These are phyloP conservation scores for Thunnus thynnus DNA, from an alignment of 2,113 vertebrate genomes.

Conservation along the genomic window DNA sequence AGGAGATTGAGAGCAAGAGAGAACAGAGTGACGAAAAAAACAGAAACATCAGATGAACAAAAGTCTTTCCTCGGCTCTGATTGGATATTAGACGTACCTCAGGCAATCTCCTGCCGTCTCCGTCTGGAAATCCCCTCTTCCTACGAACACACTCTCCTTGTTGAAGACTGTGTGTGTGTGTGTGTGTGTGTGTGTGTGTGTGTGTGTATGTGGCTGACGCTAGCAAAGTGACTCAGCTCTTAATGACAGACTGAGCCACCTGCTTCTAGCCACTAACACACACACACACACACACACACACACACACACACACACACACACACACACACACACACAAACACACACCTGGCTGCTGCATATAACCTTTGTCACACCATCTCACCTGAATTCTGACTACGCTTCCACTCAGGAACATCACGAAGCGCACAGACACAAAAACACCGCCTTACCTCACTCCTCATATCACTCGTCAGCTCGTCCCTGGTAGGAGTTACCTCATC, in stretches of 20 bases:
- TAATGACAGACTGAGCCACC: constrained; percentile 79
- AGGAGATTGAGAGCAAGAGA: neutral
- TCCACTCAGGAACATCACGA: constrained; percentile 9
- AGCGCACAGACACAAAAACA: constrained; percentile 7
- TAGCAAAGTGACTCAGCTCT: constrained; percentile 68
- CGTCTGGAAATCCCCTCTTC: constrained; percentile 75
- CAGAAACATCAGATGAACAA: constrained; percentile 30
- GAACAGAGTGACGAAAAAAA: neutral
- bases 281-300: no score
- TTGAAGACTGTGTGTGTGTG: constrained; percentile 43
- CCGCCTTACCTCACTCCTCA: constrained; percentile 28
- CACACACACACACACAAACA: constrained; percentile 35
- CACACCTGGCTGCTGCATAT: constrained; percentile 54
- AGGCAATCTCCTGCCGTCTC: constrained; percentile 53
- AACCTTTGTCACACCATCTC: constrained; percentile 41
- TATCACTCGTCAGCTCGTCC: constrained; percentile 53
- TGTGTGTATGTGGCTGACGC: constrained; percentile 24
- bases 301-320: constrained; percentile 38
- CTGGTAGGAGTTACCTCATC: constrained; percentile 54
- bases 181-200: constrained; percentile 44
- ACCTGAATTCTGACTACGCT: constrained; percentile 30
- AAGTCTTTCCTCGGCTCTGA: constrained; percentile 44
- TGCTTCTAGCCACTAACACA: constrained; percentile 50
- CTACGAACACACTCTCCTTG: constrained; percentile 54
- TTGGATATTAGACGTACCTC: constrained; percentile 63